Percentiles rank a stretch among this genome's conserved stretches.
These are phyloP conservation scores for Odontesthes bonariensis DNA, from an alignment of 2,113 vertebrate genomes.

Conservation along the genomic window DNA sequence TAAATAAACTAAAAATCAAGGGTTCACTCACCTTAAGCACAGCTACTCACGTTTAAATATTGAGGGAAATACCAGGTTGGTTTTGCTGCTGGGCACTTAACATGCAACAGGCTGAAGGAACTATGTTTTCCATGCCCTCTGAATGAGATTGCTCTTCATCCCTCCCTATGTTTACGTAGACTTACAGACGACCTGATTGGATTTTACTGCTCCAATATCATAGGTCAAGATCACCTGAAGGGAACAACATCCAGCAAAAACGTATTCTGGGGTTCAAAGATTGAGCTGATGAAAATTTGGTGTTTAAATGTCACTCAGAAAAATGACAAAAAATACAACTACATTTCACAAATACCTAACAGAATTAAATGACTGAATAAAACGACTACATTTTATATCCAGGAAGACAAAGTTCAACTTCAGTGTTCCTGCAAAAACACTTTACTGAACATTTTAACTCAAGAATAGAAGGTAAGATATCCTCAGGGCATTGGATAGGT, in stretches of 20 bases:
- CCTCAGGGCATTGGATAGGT: neutral
- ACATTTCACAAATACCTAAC: neutral
- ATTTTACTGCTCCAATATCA: neutral
- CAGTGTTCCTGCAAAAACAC: neutral
- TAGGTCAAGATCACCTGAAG: neutral
- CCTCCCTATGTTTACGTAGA: too few relatives aligned
- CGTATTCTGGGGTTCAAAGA: too few relatives aligned
- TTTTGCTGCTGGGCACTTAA: neutral
- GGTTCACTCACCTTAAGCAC: neutral
- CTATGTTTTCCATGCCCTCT: neutral
- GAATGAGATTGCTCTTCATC: too few relatives aligned
- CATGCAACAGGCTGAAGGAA: neutral
- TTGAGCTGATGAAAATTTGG: neutral
- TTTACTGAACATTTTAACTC: neutral
- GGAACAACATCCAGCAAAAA: neutral
- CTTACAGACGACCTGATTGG: neutral
- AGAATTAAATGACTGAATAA: neutral
- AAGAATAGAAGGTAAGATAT: slow-evolving; percentile 4
- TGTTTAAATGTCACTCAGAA: neutral
- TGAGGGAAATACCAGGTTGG: neutral
- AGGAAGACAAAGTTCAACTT: neutral
- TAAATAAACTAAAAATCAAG: neutral
- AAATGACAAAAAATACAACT: neutral
- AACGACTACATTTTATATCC: neutral
- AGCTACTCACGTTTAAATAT: neutral